phyloP scores from a whole-genome alignment of 2,888 invertebrate genomes.

The Hydrotaea diabolus region DNA sequence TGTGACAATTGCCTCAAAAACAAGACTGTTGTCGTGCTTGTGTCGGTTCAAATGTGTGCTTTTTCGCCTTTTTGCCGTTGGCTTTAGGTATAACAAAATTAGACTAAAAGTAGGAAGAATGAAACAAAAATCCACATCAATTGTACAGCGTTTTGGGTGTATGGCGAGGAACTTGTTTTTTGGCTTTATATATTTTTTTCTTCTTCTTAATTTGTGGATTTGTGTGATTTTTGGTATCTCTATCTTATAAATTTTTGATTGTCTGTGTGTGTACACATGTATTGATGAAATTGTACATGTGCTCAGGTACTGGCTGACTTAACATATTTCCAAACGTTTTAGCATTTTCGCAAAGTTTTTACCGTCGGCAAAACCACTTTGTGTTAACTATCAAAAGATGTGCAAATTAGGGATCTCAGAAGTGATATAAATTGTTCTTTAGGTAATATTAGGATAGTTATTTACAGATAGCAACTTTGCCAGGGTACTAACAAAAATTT shows the following conservation, averaged over 20 bases:
- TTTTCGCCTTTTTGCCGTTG: constrained; percentile 51
- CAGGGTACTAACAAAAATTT: too few species aligned
- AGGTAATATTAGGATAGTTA: too few species aligned
- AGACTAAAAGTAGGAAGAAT: constrained; percentile 55
- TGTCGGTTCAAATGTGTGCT: constrained; percentile 33
- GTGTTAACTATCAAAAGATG: too few species aligned
- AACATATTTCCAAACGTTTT: not conserved
- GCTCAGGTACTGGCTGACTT: not conserved
- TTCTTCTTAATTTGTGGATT: constrained; percentile 12
- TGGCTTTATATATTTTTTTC: constrained; percentile 17
- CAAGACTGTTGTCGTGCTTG: not conserved
- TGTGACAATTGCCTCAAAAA: constrained; percentile 28
- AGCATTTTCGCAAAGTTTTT: not conserved
- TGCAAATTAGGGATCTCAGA: too few species aligned
- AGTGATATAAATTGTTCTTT: too few species aligned
- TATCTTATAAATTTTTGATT: not conserved
- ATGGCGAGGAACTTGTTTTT: constrained; percentile 19
- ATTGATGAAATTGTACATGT: constrained; percentile 10
- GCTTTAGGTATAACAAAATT: constrained; percentile 62
- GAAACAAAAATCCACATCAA: constrained; percentile 41
- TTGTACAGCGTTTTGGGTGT: constrained; percentile 15
- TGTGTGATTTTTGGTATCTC: not conserved
- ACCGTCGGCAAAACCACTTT: constrained; percentile 51
- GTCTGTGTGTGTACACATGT: not conserved
- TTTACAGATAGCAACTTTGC: too few species aligned